phyloP scores from a whole-genome alignment of 2,888 invertebrate species.

The Odontothrips loti region DNA sequence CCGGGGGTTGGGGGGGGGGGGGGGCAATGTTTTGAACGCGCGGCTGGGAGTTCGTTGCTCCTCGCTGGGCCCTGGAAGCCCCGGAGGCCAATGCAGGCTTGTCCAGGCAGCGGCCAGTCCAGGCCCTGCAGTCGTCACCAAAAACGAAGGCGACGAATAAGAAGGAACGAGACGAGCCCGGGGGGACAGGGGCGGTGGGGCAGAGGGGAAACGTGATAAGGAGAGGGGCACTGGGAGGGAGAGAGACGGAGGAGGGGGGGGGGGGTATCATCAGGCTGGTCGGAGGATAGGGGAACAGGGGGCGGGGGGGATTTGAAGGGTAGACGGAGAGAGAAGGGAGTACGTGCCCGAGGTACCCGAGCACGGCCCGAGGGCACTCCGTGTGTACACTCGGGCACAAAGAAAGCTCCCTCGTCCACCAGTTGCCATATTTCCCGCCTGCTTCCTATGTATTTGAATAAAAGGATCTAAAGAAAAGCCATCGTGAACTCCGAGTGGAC shows the following conservation, averaged over 20 bases:
- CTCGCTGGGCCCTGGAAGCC: background rate
- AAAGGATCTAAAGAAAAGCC: too few relatives aligned
- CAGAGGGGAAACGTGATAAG: background rate
- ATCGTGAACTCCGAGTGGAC: too few relatives aligned
- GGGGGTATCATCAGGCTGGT: background rate
- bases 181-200: background rate
- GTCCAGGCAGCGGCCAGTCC: background rate
- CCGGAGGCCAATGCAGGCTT: background rate
- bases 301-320: background rate
- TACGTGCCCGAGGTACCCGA: conserved; percentile 7
- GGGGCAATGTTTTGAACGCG: conserved; percentile 15
- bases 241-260: too few relatives aligned
- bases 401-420: background rate
- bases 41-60: background rate
- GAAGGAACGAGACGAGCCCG: background rate
- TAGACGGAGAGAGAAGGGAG: background rate
- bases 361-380: background rate
- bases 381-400: conserved; percentile 1
- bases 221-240: background rate
- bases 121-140: conserved; percentile 7
- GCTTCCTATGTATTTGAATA: too few relatives aligned
- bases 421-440: too few relatives aligned
- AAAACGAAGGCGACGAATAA: conserved; percentile 15
- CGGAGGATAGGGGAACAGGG: background rate
- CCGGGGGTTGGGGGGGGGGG: background rate